Percentiles rank a stretch among this genome's conserved stretches.
Conservation (phyloP, 2,888 invertebrate genomes). For the Amblyteles armatorius region DNA sequence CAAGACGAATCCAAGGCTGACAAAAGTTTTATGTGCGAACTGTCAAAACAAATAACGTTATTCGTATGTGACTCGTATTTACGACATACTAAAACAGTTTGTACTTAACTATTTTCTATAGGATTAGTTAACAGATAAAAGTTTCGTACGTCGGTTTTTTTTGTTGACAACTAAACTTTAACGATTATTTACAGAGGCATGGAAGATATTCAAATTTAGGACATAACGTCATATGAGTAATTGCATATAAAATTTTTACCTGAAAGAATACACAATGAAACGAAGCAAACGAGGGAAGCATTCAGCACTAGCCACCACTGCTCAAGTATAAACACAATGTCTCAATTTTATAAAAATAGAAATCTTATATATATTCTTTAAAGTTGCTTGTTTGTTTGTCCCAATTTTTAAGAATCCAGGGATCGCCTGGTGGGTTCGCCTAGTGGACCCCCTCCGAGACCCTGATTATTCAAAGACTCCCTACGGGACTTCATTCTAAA, state of each 20-base stretch:
- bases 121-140: background rate
- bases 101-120: background rate
- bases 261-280: background rate
- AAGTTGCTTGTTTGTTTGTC: too few relatives aligned
- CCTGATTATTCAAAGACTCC: too few relatives aligned
- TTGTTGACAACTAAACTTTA: background rate
- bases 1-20: slow-evolving; percentile 91
- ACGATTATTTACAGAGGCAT: slow-evolving; percentile 14
- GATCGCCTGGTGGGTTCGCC: too few relatives aligned
- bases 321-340: background rate
- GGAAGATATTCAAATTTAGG: background rate
- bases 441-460: too few relatives aligned
- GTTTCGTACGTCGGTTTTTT: slow-evolving; percentile 3
- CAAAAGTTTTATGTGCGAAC: slow-evolving; percentile 90
- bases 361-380: too few relatives aligned
- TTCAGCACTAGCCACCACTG: background rate
- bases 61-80: slow-evolving; percentile 23
- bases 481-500: too few relatives aligned
- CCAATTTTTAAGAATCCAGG: too few relatives aligned
- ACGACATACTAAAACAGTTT: background rate
- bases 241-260: background rate
- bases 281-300: background rate
- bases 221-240: background rate
- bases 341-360: too few relatives aligned
- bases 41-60: slow-evolving; percentile 79